Conservation (phyloP, 2,797 vertebrate species). For the Pagetopsis macropterus region DNA sequence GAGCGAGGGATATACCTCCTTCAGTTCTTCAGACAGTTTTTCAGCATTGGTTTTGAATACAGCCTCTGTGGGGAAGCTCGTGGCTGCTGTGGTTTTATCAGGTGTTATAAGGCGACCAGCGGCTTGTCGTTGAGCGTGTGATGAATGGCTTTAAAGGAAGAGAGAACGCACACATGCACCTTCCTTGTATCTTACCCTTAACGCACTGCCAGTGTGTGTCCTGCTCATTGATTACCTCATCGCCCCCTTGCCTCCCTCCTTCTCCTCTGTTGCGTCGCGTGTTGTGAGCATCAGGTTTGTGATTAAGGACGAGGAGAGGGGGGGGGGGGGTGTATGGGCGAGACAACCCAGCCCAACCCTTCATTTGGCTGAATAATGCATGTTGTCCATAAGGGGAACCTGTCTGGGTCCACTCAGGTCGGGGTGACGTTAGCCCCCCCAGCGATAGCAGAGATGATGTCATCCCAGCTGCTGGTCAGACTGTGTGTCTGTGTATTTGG, state of each 20-base stretch:
- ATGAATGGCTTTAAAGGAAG: constrained; percentile 32
- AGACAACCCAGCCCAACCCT: constrained; percentile 51
- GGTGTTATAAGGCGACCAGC: constrained; percentile 26
- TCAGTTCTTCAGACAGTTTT: constrained; percentile 7
- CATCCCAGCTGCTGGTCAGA: constrained; percentile 59
- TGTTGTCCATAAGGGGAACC: constrained; percentile 37
- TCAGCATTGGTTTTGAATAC: constrained; percentile 1
- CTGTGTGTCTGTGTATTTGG: constrained; percentile 26
- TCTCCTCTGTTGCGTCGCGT: constrained; percentile 40
- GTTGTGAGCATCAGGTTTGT: constrained; percentile 59
- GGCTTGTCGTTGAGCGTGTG: constrained; percentile 38
- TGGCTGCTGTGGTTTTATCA: background rate
- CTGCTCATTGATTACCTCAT: constrained; percentile 70
- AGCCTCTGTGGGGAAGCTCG: background rate
- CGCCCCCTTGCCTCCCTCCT: constrained; percentile 23
- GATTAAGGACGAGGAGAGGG: constrained; percentile 20
- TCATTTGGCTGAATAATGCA: constrained; percentile 70
- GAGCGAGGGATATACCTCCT: background rate
- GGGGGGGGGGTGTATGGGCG: constrained; percentile 5
- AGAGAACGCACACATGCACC: constrained; percentile 6
- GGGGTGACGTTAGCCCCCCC: constrained; percentile 59
- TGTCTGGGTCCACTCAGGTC: constrained; percentile 43
- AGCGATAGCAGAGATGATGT: constrained; percentile 67
- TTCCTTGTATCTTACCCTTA: constrained; percentile 15
- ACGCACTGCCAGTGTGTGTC: constrained; percentile 33